These are phyloP conservation scores for Drymonia ruficornis DNA, from an alignment of 2,888 invertebrate genomes.

Conservation along the genomic window DNA sequence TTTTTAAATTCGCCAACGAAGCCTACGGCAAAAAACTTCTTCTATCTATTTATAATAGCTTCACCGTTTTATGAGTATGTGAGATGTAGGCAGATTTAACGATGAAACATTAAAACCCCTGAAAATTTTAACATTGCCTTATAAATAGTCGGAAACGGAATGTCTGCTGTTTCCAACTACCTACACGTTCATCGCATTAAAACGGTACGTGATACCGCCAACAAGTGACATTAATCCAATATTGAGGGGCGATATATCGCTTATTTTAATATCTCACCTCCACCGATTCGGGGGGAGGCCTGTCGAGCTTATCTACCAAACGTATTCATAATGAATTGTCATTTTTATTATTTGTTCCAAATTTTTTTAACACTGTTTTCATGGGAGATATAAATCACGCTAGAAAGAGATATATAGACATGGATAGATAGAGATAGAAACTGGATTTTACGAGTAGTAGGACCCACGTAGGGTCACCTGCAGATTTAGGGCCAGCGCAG, in stretches of 20 bases:
- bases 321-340: background rate
- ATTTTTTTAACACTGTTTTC: background rate
- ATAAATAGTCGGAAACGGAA: slow-evolving; percentile 1
- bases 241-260: slow-evolving; percentile 1
- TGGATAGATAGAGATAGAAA: too few species aligned
- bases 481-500: too few species aligned
- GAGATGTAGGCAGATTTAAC: too few species aligned
- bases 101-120: too few species aligned
- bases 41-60: too few species aligned
- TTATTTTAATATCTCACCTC: slow-evolving; percentile 3
- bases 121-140: background rate
- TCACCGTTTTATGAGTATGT: too few species aligned
- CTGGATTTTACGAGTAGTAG: too few species aligned
- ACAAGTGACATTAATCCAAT: slow-evolving; percentile 8
- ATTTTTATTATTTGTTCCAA: background rate
- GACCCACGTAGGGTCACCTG: too few species aligned
- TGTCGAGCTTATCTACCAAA: background rate
- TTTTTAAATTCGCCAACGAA: too few species aligned
- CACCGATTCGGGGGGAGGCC: background rate
- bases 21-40: too few species aligned
- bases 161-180: background rate
- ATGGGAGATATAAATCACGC: background rate
- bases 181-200: slow-evolving; percentile 5
- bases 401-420: too few species aligned
- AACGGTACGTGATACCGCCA: background rate